Base-by-base conservation (phyloP, 2,888 invertebrate species). In the Cerastis leucographa region DNA sequence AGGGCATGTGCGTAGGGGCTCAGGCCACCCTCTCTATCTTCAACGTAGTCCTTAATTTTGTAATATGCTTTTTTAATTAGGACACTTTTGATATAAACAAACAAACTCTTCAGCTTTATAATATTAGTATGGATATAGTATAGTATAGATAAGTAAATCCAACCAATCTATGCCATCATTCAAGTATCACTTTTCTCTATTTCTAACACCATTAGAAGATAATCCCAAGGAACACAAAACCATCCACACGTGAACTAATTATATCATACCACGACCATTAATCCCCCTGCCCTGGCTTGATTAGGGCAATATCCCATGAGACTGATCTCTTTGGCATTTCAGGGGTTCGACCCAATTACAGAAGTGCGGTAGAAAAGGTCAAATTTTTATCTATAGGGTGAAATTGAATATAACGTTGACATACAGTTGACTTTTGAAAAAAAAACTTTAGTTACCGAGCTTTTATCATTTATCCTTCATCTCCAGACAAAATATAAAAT, bases 301-400 rank as follows among this genome's bases (percentile, higher is more conserved):
- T 83, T 81, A 81, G 51, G 81, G 81, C 35, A 54, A 73, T 22
- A 75, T 74, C 81, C 81, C 76, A 35, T 40, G 81, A 73, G 85
- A 81, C 67, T 74, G 76, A 81, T 80, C 71, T 71, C 71, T 74
- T 85, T 64, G 46, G 70, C 68, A 76, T 83, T 83, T 85, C 73
- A 59, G 46, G 40, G 70, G 19, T 42, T 17, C 69, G 72, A 72
- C 84, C 81, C 46, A 71, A 69, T 74, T 68, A 25, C 54, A 67
- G 25, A 78, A 62, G 61, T 77, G 54, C 22, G 54, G 25, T 42
- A 25, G 51, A 54, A 77, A 40, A 59, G 61, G 44, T 73, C 35
- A 59, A 78, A 82, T 54, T 61, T 69, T 66, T 65, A 56, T 29
- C 4, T n/a, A 51, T 25, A 12, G 40, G 8, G 42, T 49, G 14